Evolutionary conservation across 2,888 invertebrate species (phyloP).

Genomic region (Zaprionus lineosus): DNA sequence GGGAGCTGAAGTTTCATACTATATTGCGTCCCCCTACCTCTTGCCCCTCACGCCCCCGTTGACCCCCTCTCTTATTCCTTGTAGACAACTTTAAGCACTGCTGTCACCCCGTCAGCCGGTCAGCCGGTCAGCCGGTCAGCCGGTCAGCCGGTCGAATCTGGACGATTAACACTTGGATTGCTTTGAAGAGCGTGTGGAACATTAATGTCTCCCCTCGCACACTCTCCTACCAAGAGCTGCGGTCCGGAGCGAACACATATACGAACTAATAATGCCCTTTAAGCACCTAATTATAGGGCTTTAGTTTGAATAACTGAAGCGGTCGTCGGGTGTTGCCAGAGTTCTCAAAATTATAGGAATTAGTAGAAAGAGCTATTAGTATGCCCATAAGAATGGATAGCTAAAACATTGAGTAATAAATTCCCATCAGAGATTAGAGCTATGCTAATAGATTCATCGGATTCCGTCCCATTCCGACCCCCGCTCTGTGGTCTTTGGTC

Average conservation of each 20-base stretch:
- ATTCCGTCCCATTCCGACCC: background rate
- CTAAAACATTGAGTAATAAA: background rate
- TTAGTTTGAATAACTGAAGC: no score
- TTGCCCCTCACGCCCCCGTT: no score
- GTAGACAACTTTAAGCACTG: no score
- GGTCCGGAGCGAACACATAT: background rate
- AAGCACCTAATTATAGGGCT: background rate
- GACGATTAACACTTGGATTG: conserved; percentile 70
- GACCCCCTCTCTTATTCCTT: no score
- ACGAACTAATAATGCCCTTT: conserved; percentile 28
- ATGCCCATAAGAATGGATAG: background rate
- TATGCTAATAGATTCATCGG: conserved; percentile 29
- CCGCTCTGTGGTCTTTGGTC: no score
- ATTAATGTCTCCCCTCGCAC: conserved; percentile 38
- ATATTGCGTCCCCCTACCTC: conserved; percentile 29
- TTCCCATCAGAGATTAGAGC: conserved; percentile 26
- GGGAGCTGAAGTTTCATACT: conserved; percentile 45
- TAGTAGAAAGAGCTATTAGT: background rate
- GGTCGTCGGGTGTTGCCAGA: no score
- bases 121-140: conserved; percentile 56
- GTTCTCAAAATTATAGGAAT: conserved; percentile 21
- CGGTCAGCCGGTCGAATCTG: conserved; percentile 59
- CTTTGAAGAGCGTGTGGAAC: conserved; percentile 41
- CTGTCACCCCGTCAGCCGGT: no score
- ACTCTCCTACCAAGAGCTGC: no score